Percentiles rank a stretch among this genome's conserved stretches.
phyloP scores from a whole-genome alignment of 1,140 invertebrate species.

The Galleria mellonella region DNA sequence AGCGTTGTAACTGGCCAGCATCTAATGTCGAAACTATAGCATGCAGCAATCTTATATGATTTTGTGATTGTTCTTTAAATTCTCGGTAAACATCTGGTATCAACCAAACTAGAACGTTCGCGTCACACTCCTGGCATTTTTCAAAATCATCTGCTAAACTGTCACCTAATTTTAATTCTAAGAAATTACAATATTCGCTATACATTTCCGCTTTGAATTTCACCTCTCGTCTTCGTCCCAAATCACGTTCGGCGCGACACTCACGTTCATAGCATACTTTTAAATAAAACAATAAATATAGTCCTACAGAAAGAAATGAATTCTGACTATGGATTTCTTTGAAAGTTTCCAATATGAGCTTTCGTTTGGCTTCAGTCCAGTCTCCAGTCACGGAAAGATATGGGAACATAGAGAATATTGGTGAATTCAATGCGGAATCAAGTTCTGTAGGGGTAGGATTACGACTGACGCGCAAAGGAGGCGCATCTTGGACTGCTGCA shows the following conservation, averaged over 20 bases:
- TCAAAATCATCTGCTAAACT: constrained; percentile 87
- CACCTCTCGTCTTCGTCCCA: constrained; percentile 75
- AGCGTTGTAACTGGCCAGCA: constrained; percentile 89
- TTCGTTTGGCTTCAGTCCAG: constrained; percentile 86
- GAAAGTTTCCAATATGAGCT: constrained; percentile 82
- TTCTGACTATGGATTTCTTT: constrained; percentile 82
- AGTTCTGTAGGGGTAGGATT: constrained; percentile 51
- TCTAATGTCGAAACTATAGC: constrained; percentile 93
- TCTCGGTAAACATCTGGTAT: constrained; percentile 93
- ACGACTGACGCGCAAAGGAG: constrained; percentile 40
- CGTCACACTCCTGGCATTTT: constrained; percentile 91
- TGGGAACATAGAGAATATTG: constrained; percentile 60
- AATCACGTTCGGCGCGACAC: constrained; percentile 51
- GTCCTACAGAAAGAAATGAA: constrained; percentile 84
- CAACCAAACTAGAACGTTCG: constrained; percentile 90
- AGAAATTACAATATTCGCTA: constrained; percentile 88
- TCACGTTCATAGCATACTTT: constrained; percentile 66
- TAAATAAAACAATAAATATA: constrained; percentile 83
- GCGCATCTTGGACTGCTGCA: constrained; percentile 54
- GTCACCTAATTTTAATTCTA: constrained; percentile 85
- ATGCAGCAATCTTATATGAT: constrained; percentile 89
- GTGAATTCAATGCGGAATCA: constrained; percentile 45
- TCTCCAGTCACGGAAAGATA: constrained; percentile 68
- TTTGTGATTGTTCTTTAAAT: constrained; percentile 90
- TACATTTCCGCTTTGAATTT: constrained; percentile 90